Percentiles rank a stretch among this genome's conserved stretches.
Evolutionary conservation across 2,797 vertebrate species (phyloP).

Genomic region (Artibeus lituratus): DNA sequence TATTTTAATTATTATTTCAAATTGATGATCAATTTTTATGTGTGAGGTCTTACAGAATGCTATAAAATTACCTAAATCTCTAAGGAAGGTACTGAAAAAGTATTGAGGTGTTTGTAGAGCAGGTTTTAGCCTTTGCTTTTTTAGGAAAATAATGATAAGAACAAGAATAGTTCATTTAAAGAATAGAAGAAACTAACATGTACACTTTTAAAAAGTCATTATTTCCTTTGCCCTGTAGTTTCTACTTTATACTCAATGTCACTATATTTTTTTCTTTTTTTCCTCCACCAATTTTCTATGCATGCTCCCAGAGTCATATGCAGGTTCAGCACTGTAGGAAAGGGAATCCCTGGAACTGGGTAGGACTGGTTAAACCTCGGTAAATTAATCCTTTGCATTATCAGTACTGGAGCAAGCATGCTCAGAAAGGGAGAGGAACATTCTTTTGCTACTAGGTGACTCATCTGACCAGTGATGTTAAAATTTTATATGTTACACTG

Average conservation of each 20-base stretch:
- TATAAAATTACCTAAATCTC: not conserved
- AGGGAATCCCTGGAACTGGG: not conserved
- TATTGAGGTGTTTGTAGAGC: not conserved
- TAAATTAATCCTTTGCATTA: not conserved
- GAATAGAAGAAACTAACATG: not conserved
- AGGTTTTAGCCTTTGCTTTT: not conserved
- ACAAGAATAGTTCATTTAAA: not conserved
- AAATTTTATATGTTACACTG: not conserved
- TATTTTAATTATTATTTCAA: constrained; percentile 21
- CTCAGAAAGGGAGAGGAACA: not conserved
- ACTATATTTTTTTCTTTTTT: not conserved
- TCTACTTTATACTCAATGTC: not conserved
- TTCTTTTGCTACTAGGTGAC: not conserved
- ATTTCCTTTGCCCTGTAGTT: not conserved
- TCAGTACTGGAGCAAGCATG: not conserved
- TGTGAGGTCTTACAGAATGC: not conserved
- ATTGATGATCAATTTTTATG: not conserved
- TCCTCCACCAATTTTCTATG: not conserved
- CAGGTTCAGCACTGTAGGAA: not conserved
- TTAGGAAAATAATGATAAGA: not conserved
- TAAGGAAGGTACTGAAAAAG: not conserved
- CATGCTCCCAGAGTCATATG: not conserved
- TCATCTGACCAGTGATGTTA: not conserved
- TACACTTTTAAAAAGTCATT: not conserved
- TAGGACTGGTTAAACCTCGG: not conserved